Evolutionary conservation across 2,888 invertebrate species (phyloP).

Genomic region (Parascotia fuliginaria): DNA sequence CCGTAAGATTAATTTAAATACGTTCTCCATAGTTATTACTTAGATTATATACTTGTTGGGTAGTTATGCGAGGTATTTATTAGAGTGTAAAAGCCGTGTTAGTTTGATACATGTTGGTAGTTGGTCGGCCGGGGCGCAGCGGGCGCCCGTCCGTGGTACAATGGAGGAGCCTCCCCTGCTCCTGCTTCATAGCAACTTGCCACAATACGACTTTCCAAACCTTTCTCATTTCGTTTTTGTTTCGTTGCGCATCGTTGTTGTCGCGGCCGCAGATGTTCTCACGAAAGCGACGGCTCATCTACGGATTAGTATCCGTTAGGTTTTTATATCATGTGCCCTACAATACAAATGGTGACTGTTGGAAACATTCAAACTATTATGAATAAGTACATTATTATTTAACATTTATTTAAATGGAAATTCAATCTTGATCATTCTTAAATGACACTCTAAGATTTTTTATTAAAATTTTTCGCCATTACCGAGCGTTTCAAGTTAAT

Average conservation of each 20-base stretch:
- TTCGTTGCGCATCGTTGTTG: slow-evolving; percentile 62
- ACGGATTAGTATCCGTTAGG: slow-evolving; percentile 80
- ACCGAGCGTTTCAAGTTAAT: slow-evolving; percentile 15
- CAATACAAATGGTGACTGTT: slow-evolving; percentile 62
- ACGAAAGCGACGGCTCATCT: slow-evolving; percentile 77
- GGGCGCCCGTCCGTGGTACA: slow-evolving; percentile 29
- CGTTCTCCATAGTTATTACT: not conserved
- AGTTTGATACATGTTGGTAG: slow-evolving; percentile 1
- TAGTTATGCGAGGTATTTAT: slow-evolving; percentile 7
- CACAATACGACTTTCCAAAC: slow-evolving; percentile 78
- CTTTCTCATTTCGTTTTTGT: slow-evolving; percentile 85
- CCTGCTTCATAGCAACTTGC: slow-evolving; percentile 70
- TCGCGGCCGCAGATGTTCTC: slow-evolving; percentile 76
- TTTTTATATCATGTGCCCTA: slow-evolving; percentile 73
- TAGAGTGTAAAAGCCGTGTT: slow-evolving; percentile 15
- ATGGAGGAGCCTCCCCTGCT: slow-evolving; percentile 48
- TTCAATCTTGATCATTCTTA: not conserved
- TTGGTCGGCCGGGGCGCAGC: slow-evolving; percentile 1
- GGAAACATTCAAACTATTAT: slow-evolving; percentile 50
- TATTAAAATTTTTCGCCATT: slow-evolving; percentile 8
- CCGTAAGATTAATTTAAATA: slow-evolving; percentile 8
- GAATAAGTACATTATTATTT: slow-evolving; percentile 30
- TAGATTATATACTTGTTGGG: not conserved
- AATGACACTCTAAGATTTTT: slow-evolving; percentile 6
- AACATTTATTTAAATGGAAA: not conserved